Base-by-base conservation (phyloP, 2,113 vertebrate species). In the Asarcornis scutulata region DNA sequence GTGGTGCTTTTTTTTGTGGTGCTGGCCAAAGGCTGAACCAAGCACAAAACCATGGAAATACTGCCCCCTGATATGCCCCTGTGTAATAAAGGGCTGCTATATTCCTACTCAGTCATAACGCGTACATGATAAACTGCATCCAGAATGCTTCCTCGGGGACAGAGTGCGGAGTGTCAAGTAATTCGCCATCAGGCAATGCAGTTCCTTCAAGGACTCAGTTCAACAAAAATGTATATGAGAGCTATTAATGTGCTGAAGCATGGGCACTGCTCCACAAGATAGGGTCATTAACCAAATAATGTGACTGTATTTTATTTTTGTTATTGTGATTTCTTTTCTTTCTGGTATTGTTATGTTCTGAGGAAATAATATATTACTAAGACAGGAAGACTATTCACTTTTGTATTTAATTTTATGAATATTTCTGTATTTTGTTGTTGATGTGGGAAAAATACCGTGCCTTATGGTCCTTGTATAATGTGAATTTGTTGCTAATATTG, bases 401-500 rank as follows among this genome's bases (percentile, higher is more conserved):
- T 92, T 81, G 80, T 74, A 91, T 89, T 94, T 91, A 88, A 80
- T 88, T 87, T 84, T 90, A 82, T 77, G 31, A 69, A 40, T 32
- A 86, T 79, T 88, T 83, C 50, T 74, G 27, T 12, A 58, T 91
- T 95, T 95, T 87, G 86, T 31, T 75, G 84, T 53, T 66, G 48
- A 79, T 66, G n/a, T 64, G 55, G 53, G 91, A 90, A 91, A 94
- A 93, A 44, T 82, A 83, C 73, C 27, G 56, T 82, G 74, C 66
- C 55, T 97, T 88, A 77, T 59, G 66, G 83, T 89, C 69, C 48
- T 92, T 91, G 31, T 36, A 52, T 25, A 91, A 21, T 23, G 36
- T 69, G 81, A 92, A 96, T 93, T 80, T 89, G 64, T 83, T 97
- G 90, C 52, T 83, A 93, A 81, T 50, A 87, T 83, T 93, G 96